Evolutionary conservation across 2,113 vertebrate species (phyloP), one percentile per base, ranked within the genome.

Genomic region (Indri indri): DNA sequence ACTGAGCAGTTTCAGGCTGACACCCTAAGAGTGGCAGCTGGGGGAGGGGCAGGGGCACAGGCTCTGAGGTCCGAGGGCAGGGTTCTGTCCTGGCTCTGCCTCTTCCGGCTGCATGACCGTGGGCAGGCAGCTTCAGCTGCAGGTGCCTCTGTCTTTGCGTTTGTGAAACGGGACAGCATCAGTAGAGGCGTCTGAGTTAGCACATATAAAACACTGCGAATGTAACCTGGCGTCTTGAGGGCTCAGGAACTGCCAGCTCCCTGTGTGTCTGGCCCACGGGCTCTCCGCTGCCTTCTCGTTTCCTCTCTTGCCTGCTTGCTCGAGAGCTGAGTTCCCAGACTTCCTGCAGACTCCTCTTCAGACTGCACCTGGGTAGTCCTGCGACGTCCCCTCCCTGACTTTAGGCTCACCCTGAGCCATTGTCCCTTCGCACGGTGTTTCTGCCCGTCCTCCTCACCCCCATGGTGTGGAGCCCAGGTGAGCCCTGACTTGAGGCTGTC

Each of bases 361-460:
- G n/a, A 61, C 20, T 10, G 8, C 0, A 1, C 8, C 61, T 52
- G 14, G 13, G 37, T 20, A 7, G 65, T 27, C 20, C 30, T 0
- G 40, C 1, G 54, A 37, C 18, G 18, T 34, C 70, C 14, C n/a
- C 20, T 45, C 42, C 61, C 52, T 7, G 2, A 34, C n/a, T n/a
- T 61, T 42, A 40, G 42, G 25, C 37, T 77, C 20, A 3, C 22
- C 17, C 37, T 8, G 32, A 73, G 37, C 18, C 14, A 9, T 3
- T 8, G 25, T 54, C 5, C 9, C 45, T 2, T 22, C 32, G 6
- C 42, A 2, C 4, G 30, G 10, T 42, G 25, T 79, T 77, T 82
- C 47, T 12, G n/a, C 0, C 8, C 3, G 3, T 42, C 9, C 63
- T 68, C 40, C n/a, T 68, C 17, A 23, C 8, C 3, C 17, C 11